A percentile compares a stretch with the other conserved stretches of the same genome.
Conservation (phyloP, 2,888 invertebrate species). For the Drosophila longiperda region DNA sequence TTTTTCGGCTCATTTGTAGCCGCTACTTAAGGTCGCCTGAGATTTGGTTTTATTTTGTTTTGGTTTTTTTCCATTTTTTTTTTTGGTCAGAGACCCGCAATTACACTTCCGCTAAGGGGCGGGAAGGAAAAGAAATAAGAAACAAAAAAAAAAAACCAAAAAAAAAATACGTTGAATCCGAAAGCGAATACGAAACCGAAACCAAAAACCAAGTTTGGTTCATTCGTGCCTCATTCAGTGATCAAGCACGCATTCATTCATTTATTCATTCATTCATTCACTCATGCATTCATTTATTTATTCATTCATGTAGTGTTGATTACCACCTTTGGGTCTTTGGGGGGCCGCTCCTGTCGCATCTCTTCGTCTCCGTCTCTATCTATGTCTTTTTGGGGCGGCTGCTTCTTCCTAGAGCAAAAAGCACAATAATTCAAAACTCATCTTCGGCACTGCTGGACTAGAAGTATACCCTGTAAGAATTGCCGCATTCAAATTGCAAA, state of each 20-base stretch:
- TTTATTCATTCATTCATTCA: constrained; percentile 42
- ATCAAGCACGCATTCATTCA: constrained; percentile 33
- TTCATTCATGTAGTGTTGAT: constrained; percentile 73
- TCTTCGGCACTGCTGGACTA: constrained; percentile 1
- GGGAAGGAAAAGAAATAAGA: constrained; percentile 3
- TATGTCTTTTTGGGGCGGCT: constrained; percentile 28
- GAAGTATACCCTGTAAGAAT: constrained; percentile 20
- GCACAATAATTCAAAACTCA: constrained; percentile 8
- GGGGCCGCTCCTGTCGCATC: constrained; percentile 39
- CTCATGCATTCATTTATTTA: constrained; percentile 47
- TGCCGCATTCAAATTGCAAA: neutral
- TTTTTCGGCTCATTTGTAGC: constrained; percentile 64
- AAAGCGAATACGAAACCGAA: constrained; percentile 15
- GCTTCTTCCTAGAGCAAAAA: constrained; percentile 68
- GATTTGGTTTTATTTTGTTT: constrained; percentile 6
- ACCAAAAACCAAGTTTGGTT: constrained; percentile 22
- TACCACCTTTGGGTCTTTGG: constrained; percentile 69
- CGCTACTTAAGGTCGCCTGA: constrained; percentile 52
- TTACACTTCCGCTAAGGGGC: constrained; percentile 69
- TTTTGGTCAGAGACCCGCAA: constrained; percentile 53
- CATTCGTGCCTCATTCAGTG: constrained; percentile 51
- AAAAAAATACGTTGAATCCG: constrained; percentile 7
- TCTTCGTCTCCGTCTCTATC: neutral
- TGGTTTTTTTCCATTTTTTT: neutral
- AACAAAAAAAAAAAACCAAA: constrained; percentile 8